Evolutionary conservation across 64 coral and sea anemone genomes (phyloP), one percentile per base, ranked within the genome.

Genomic region (Dendronephthya gigantea): DNA sequence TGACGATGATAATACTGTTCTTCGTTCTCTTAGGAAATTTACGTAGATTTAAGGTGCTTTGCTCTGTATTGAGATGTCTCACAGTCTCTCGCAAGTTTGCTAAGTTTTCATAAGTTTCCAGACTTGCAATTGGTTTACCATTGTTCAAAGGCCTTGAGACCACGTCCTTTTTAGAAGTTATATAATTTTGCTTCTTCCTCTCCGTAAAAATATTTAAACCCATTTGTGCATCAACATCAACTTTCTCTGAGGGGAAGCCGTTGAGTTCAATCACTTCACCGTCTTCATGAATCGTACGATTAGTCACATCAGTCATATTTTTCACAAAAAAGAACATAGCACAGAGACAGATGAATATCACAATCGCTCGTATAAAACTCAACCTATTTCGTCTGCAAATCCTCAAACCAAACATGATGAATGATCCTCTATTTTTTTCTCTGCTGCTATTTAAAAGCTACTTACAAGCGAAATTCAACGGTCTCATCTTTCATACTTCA

Each of bases 1-100:
- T 69, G 25, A 98, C 91, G 12, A 98, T 91, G 22, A 98, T 87
- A 59, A 98, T 58, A 51, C 91, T 88, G 23, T 87, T 83, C 16
- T 91, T 17, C 0, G 9, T 79, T 39, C 72, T 79, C 14, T 15
- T 79, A 1, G 4, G 72, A 19, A 79, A 79, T 19, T 34, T 79
- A 10, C 29, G 19, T 36, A 79, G 22, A 19, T 79, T 79, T 14
- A 29, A 29, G 36, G 36, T 34, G 15, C 37, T 29, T 39, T 79
- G 72, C 22, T 79, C 72, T 30, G 10, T 15, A 19, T 79, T 79
- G 2, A 79, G 29, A 36, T 19, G 19, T 79, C 37, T 79, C 32
- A 79, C 36, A 15, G 32, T 29, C 10, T 79, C 15, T 19, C 72
- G 30, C 15, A 39, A 34, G 13, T 79, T 33, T 34, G 30, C 72